Conservation (phyloP, 2,888 invertebrate species). For the Euplexia lucipara region DNA sequence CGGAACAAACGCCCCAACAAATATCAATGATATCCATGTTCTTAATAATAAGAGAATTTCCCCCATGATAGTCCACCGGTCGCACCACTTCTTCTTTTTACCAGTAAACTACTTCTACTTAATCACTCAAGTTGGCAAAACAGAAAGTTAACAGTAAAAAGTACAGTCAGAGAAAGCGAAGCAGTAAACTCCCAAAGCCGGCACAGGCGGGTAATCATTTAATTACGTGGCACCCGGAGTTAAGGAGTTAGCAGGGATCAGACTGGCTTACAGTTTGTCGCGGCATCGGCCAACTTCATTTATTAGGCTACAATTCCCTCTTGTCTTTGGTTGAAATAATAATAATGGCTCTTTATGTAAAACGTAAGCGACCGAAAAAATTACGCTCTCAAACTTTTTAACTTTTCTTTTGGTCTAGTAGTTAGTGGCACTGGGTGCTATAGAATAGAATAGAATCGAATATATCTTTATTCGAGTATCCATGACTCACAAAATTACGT, state of each 20-base stretch:
- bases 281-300: constrained; percentile 68
- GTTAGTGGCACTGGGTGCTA: too few species aligned
- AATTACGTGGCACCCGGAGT: constrained; percentile 78
- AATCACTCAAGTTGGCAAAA: constrained; percentile 6
- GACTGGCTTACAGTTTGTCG: constrained; percentile 69
- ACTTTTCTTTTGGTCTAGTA: too few species aligned
- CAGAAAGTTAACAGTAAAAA: constrained; percentile 35
- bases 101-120: too few species aligned
- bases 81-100: too few species aligned
- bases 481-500: too few species aligned
- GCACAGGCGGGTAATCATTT: constrained; percentile 79
- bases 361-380: background rate
- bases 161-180: constrained; percentile 36
- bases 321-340: constrained; percentile 32
- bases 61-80: too few species aligned
- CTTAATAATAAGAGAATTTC: too few species aligned
- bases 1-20: too few species aligned
- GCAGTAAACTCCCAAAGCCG: constrained; percentile 65
- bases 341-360: background rate
- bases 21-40: too few species aligned
- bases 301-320: constrained; percentile 58
- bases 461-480: too few species aligned
- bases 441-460: too few species aligned
- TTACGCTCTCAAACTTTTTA: too few species aligned
- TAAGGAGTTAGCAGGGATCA: constrained; percentile 77